Conservation (phyloP, 2,113 vertebrate genomes). For the Struthidea cinerea region DNA sequence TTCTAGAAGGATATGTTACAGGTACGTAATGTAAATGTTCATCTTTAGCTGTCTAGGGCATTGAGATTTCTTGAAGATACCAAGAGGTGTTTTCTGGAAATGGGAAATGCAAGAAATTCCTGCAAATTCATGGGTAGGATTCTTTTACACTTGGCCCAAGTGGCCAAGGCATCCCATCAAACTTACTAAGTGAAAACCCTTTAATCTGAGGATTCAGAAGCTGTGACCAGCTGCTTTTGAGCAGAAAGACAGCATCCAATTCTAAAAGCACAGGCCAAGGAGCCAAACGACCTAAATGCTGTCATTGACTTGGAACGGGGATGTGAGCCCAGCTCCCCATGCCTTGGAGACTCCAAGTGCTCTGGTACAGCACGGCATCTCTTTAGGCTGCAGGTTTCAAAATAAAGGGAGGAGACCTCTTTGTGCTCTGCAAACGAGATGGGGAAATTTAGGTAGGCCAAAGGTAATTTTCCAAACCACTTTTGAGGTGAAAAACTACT, state of each 20-base stretch:
- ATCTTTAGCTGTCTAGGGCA: background rate
- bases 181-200: background rate
- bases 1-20: background rate
- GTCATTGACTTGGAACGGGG: background rate
- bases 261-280: background rate
- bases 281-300: background rate
- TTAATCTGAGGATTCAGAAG: background rate
- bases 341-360: background rate
- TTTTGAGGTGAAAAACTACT: background rate
- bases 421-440: background rate
- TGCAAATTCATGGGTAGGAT: background rate
- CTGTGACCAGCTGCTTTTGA: background rate
- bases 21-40: rapidly evolving
- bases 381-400: background rate
- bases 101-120: background rate
- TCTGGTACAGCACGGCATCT: rapidly evolving
- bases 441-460: background rate
- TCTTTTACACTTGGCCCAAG: background rate
- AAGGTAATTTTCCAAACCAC: background rate
- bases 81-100: background rate
- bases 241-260: background rate
- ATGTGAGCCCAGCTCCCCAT: rapidly evolving
- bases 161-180: background rate
- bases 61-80: background rate
- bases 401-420: background rate